Base-by-base conservation (phyloP, 2,797 vertebrate species). In the Cottoperca gobio region DNA sequence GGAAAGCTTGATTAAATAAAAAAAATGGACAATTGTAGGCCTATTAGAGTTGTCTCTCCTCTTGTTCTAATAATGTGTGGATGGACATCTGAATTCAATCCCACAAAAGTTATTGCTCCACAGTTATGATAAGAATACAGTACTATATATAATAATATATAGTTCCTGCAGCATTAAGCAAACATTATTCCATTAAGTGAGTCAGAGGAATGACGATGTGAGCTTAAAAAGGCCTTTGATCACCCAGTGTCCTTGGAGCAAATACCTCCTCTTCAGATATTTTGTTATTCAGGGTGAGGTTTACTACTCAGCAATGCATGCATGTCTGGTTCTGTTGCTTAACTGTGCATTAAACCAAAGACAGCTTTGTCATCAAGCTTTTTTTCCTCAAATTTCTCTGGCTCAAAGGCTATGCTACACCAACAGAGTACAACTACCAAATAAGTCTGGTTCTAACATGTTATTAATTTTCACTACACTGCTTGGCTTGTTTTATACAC, bases 231-330 rank as follows among this genome's bases (percentile, higher is more conserved):
- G 17, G 52, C 31, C 55, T 67, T 52, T 66, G 55, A 62, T 74
- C 63, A 64, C 6, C 8, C 16, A 1, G 0, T 45, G 62, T 40
- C 55, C 63, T 76, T 62, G 28, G n/a, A 70, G 54, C 61, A 77
- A 84, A 80, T 52, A 62, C 6, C 14, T 64, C 28, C 46, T 76
- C 52, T 54, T 66, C 45, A 48, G 26, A 76, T 21, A 40, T 66
- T 45, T 62, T 73, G 16, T 76, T 55, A 77, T 73, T 81, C 48
- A 66, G 40, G 14, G 48, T 39, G 14, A 80, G 52, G 26, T 70
- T 70, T 53, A 16, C 46, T 75, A 42, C 54, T 69, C 78, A 72
- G 53, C 57, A 58, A n/a, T 66, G 28, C 37, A 57, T 21, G 24
- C 59, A 61, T n/a, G 26, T 73, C 35, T 62, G 24, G 76, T 78